Conservation (phyloP, 2,113 vertebrate species). For the Orcinus orca region DNA sequence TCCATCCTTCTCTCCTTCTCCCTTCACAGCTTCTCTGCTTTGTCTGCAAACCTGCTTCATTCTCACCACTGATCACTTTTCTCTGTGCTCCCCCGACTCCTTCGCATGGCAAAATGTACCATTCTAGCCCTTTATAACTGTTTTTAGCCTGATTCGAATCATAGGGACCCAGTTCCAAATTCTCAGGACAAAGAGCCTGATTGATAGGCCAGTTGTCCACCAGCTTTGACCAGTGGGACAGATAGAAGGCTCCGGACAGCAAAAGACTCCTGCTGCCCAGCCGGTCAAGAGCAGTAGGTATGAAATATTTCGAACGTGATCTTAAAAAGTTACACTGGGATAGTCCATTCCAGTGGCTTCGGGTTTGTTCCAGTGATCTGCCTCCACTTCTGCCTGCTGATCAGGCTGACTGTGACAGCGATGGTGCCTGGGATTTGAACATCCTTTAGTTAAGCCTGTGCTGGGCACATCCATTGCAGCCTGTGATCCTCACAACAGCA, state of each 20-base stretch:
- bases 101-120: neutral
- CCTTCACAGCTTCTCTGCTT: neutral
- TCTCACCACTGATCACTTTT: neutral
- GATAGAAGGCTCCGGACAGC: neutral
- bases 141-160: neutral
- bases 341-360: neutral
- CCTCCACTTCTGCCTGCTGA: neutral
- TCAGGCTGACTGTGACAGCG: neutral
- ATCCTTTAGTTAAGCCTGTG: neutral
- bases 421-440: neutral
- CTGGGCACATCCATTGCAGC: neutral
- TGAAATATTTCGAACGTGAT: neutral
- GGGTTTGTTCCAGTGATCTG: neutral
- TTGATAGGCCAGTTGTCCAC: neutral
- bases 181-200: neutral
- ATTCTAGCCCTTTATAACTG: neutral
- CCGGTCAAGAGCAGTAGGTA: neutral
- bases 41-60: neutral
- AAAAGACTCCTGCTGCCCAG: neutral
- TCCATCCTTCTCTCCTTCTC: neutral
- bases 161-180: neutral
- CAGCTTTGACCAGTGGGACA: neutral
- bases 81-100: neutral
- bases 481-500: fast-evolving
- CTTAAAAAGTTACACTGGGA: neutral